Evolutionary conservation across 2,113 vertebrate genomes (phyloP), one percentile per base, ranked within the genome.

Genomic region (Grus americana): DNA sequence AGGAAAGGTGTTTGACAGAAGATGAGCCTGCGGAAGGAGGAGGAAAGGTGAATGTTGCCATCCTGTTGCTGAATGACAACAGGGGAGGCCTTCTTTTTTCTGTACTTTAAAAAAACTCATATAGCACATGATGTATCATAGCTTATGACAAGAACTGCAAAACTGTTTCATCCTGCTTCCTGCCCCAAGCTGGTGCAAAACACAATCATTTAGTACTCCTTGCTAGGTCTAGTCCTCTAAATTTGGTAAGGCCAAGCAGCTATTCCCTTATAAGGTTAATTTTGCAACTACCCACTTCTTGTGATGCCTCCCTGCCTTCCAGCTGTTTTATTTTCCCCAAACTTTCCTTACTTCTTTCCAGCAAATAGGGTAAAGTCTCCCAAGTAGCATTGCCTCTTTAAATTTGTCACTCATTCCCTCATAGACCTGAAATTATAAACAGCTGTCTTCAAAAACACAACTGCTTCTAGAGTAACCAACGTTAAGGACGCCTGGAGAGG

Each of bases 381-480:
- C 49, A 86, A 93, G 88, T 24, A 90, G 81, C 38, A 92, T 73
- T 78, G 72, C 86, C 95, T 82, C 86, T 92, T 90, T 89, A 79
- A 92, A 89, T 89, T 85, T 47, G 14, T 93, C 89, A 65, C 54
- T 97, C 29, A 70, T 90, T 93, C 78, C 80, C 49, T 92, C 62
- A 87, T 12, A 86, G 87, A 95, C 58, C 84, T 91, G 86, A 95
- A 96, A 97, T 96, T 93, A 88, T 73, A 95, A 96, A 95, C 89
- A 95, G 93, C 91, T 97, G 92, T 40, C 78, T 86, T 47, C 67
- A 91, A 91, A 84, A 94, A 59, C 57, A 85, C 84, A 91, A 88
- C 58, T 85, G 26, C 89, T 94, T 79, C 29, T 90, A 47, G 73
- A 95, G 19, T 36, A 95, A 85, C 44, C 62, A 50, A n/a, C 2